phyloP scores from a whole-genome alignment of 2,797 vertebrate genomes.

The Pipistrellus pygmaeus region DNA sequence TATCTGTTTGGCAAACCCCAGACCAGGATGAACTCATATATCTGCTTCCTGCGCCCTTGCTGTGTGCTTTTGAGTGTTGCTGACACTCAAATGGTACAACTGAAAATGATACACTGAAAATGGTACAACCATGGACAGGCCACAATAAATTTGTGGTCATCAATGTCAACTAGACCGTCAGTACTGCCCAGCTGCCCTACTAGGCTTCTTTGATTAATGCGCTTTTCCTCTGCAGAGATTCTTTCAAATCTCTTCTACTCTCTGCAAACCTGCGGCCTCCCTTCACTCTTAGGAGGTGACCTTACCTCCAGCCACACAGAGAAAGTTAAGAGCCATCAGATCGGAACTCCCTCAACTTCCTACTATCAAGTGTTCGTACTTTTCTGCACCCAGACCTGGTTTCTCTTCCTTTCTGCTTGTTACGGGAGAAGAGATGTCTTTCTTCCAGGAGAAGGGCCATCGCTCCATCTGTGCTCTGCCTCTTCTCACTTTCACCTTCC shows the following conservation, averaged over 20 bases:
- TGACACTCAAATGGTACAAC: neutral
- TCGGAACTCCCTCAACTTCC: neutral
- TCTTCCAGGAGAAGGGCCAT: neutral
- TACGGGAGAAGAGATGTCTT: neutral
- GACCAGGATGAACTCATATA: neutral
- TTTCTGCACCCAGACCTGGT: neutral
- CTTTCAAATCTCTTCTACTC: neutral
- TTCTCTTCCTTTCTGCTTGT: constrained; percentile 3
- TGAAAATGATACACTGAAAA: neutral
- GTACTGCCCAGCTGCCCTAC: neutral
- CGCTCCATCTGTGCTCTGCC: neutral
- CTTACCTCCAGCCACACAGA: neutral
- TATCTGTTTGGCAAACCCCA: neutral
- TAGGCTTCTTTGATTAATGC: neutral
- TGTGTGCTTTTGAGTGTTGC: neutral
- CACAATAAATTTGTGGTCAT: neutral
- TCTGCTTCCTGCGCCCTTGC: neutral
- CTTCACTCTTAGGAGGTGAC: neutral
- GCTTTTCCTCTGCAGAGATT: neutral
- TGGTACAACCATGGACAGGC: neutral
- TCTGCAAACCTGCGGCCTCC: neutral
- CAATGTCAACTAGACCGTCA: neutral
- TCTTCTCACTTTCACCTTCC: neutral
- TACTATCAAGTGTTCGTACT: neutral
- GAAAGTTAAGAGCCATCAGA: neutral